Conservation (phyloP, 2,797 vertebrate species). For the Chiroxiphia lanceolata region DNA sequence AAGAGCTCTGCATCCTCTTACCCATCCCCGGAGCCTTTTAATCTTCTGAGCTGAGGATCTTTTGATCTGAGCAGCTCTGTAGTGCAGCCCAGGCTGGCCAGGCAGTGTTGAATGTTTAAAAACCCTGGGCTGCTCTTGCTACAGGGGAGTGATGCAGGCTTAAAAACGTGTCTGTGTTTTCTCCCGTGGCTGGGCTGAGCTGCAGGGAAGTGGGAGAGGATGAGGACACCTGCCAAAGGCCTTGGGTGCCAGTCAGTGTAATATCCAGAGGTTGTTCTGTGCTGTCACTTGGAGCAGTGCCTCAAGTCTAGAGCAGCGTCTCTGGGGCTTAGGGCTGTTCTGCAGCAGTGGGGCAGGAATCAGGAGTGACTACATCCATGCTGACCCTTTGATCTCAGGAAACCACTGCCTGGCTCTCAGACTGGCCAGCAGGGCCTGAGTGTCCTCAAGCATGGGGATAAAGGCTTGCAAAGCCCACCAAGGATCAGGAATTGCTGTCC, state of each 20-base stretch:
- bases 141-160: background rate
- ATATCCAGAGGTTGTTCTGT: background rate
- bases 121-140: background rate
- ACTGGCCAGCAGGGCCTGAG: background rate
- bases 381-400: background rate
- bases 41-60: slow-evolving; percentile 48
- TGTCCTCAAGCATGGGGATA: background rate
- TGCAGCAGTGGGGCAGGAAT: background rate
- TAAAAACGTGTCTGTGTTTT: background rate
- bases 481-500: background rate
- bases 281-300: background rate
- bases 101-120: slow-evolving; percentile 50
- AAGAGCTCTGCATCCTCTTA: slow-evolving; percentile 39
- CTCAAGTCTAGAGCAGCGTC: background rate
- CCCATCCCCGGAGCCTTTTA: slow-evolving; percentile 24
- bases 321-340: background rate
- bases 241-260: background rate
- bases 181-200: background rate
- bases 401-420: background rate
- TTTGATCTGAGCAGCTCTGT: slow-evolving; percentile 52
- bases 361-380: background rate
- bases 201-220: background rate
- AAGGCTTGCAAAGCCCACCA: background rate
- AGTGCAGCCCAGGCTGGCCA: background rate
- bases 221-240: background rate